Evolutionary conservation across 1,140 invertebrate genomes (phyloP).

Genomic region (Drosophila nasuta): DNA sequence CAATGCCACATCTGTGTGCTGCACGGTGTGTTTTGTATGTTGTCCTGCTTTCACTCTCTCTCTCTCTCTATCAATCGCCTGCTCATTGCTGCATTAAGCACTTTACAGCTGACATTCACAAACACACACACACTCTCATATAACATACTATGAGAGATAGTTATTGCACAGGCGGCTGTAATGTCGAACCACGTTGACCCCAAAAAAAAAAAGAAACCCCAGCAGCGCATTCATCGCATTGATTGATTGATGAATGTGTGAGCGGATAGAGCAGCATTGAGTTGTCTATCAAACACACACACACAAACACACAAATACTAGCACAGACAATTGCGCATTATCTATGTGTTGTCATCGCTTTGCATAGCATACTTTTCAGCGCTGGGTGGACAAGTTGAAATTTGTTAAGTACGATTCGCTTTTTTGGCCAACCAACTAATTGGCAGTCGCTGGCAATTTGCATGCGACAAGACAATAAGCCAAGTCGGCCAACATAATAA

Average conservation of each 20-base stretch:
- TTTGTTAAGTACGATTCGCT: constrained; percentile 3
- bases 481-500: constrained; percentile 14
- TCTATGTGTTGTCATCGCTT: background rate
- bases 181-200: constrained; percentile 61
- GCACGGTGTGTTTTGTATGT: background rate
- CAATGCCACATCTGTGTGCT: constrained; percentile 60
- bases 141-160: constrained; percentile 12
- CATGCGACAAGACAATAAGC: constrained; percentile 19
- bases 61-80: background rate
- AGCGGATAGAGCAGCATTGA: constrained; percentile 41
- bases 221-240: constrained; percentile 61
- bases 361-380: constrained; percentile 33
- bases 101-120: constrained; percentile 30
- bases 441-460: constrained; percentile 24
- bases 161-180: constrained; percentile 37
- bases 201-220: constrained; percentile 5
- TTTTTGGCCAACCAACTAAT: constrained; percentile 20
- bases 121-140: background rate
- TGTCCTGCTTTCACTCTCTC: background rate
- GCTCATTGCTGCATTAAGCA: constrained; percentile 66
- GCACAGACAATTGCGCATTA: background rate
- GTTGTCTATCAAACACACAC: constrained; percentile 38
- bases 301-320: constrained; percentile 8
- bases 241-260: constrained; percentile 61
- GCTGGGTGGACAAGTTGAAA: background rate